Evolutionary conservation across 2,797 vertebrate genomes (phyloP).

Genomic region (Labroides dimidiatus): DNA sequence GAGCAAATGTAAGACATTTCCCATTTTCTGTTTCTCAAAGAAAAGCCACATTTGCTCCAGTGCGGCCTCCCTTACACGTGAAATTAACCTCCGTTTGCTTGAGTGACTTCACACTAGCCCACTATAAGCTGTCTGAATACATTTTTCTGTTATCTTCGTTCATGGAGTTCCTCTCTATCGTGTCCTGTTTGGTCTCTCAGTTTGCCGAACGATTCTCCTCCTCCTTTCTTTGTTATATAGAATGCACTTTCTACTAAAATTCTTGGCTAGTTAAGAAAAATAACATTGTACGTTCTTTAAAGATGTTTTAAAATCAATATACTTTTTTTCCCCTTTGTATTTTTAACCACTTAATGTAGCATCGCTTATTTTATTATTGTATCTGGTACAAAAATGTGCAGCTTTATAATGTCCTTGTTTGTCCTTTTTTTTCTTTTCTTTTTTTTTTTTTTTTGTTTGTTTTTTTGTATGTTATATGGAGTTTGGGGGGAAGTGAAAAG

Average conservation of each 20-base stretch:
- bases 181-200: slow-evolving; percentile 44
- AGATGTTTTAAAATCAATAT: slow-evolving; percentile 86
- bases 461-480: slow-evolving; percentile 78
- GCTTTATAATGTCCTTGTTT: slow-evolving; percentile 82
- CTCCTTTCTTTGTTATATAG: slow-evolving; percentile 87
- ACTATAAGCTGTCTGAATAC: slow-evolving; percentile 52
- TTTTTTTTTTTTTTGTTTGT: no score
- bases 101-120: slow-evolving; percentile 61
- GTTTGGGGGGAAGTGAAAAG: slow-evolving; percentile 77
- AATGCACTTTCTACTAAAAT: slow-evolving; percentile 93
- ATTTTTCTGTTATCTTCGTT: slow-evolving; percentile 37
- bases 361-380: slow-evolving; percentile 89
- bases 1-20: slow-evolving; percentile 49
- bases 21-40: slow-evolving; percentile 16
- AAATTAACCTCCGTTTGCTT: slow-evolving; percentile 50
- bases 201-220: slow-evolving; percentile 77
- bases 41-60: slow-evolving; percentile 10
- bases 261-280: slow-evolving; percentile 86
- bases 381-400: slow-evolving; percentile 89
- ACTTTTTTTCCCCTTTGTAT: slow-evolving; percentile 85
- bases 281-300: slow-evolving; percentile 87
- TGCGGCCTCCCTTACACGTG: slow-evolving; percentile 20
- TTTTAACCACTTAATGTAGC: slow-evolving; percentile 92
- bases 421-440: slow-evolving; percentile 66
- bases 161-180: slow-evolving; percentile 13